Conservation (phyloP, 2,888 invertebrate genomes). For the Rhagonycha fulva region DNA sequence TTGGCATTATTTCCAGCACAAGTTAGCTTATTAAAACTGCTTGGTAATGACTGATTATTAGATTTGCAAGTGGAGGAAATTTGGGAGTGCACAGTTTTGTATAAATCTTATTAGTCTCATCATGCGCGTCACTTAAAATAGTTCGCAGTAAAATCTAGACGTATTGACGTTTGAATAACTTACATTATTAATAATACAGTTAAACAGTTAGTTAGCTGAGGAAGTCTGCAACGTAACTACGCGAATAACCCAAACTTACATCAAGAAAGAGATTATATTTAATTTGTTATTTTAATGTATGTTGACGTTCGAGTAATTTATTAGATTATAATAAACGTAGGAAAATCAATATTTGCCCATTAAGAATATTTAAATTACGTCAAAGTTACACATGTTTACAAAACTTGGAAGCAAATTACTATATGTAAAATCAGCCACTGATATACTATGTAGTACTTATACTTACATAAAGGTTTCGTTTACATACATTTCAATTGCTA, state of each 20-base stretch:
- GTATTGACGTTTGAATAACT: too few species aligned
- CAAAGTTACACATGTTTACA: conserved; percentile 13
- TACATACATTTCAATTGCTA: conserved; percentile 29
- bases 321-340: background rate
- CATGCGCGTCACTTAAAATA: too few species aligned
- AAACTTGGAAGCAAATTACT: conserved; percentile 21
- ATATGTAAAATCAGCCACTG: conserved; percentile 17
- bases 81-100: too few species aligned
- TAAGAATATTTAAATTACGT: conserved; percentile 10
- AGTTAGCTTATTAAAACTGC: too few species aligned
- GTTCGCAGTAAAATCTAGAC: too few species aligned
- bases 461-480: conserved; percentile 19
- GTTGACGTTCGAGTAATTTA: background rate
- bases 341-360: background rate
- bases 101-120: too few species aligned
- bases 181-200: too few species aligned
- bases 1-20: too few species aligned
- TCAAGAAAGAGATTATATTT: background rate
- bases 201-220: too few species aligned
- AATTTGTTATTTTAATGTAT: background rate
- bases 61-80: too few species aligned
- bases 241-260: background rate
- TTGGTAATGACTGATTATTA: too few species aligned
- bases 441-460: conserved; percentile 21
- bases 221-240: background rate